Base-by-base conservation (phyloP, 2,888 invertebrate species). In the Acrocyrtus sp. region DNA sequence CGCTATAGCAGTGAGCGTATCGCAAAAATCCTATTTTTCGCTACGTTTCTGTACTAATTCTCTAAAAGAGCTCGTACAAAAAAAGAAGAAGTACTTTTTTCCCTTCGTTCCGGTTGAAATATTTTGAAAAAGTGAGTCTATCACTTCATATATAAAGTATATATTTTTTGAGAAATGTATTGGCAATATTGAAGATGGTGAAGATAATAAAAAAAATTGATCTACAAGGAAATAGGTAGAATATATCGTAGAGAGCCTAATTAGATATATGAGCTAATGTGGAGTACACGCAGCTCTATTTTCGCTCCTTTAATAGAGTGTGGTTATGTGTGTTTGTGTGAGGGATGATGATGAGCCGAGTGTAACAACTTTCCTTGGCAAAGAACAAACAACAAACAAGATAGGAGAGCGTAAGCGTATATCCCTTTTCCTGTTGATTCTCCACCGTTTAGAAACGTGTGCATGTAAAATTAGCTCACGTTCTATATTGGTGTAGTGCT, bases 371-470 rank as follows among this genome's bases (percentile, higher is more conserved):
- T 68, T 68, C 68, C 62, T 62, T 61, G 24, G 62, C 62, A 41
- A 34, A 57, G 15, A n/a, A 5, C 26, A 34, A 19, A 34, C 22
- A 21, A 10, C 29, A 34, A 17, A 27, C 29, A 43, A 43, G 17
- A 12, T 17, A 6, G 17, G 43, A 43, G 43, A 4, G 17, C 3
- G n/a, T 17, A 5, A 43, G 5, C 4, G n/a, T n/a, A n/a, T n/a
- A n/a, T 57, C 41, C 61, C 43, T 63, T 70, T 70, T 70, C 70
- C 70, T 70, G 70, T 63, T 69, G 51, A 24, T 15, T 12, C 10
- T 19, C 8, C n/a, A 51, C 39, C 17, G 61, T 10, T 4, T 22
- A 50, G 50, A 8, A 50, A 22, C 6, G 22, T 8, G 15, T 10
- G 50, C 50, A 21, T 17, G 10, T 22, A 50, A 21, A 22, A 50